These are phyloP conservation scores for Megaceryle torquata DNA, from an alignment of 2,113 vertebrate genomes.

Conservation along the genomic window DNA sequence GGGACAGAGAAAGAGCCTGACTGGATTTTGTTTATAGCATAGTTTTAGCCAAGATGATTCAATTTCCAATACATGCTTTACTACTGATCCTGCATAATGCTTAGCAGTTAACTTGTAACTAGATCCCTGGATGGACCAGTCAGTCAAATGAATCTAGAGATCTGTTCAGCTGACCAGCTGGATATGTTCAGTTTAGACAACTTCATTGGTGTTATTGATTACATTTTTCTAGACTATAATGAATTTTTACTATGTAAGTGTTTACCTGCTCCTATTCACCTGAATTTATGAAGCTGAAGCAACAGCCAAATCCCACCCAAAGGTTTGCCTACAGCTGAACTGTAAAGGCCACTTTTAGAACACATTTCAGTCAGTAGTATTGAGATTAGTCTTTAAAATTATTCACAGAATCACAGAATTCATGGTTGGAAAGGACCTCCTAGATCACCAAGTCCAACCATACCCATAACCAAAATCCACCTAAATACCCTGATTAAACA, in stretches of 20 bases:
- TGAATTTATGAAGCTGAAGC: not conserved
- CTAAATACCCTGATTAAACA: too few relatives aligned
- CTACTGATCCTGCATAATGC: not conserved
- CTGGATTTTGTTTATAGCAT: not conserved
- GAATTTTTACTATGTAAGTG: not conserved
- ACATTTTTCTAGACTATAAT: not conserved
- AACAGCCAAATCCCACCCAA: not conserved
- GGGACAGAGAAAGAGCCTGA: not conserved
- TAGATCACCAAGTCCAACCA: too few relatives aligned
- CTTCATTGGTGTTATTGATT: not conserved
- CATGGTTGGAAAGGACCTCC: not conserved
- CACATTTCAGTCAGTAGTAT: not conserved
- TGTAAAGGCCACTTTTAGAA: not conserved
- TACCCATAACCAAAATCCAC: too few relatives aligned
- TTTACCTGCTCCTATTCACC: not conserved
- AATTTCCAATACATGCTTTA: not conserved
- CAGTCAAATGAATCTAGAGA: not conserved
- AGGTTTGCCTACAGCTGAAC: not conserved
- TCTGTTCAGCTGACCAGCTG: not conserved
- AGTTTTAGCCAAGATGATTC: not conserved
- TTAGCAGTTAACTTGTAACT: not conserved
- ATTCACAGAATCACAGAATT: too few relatives aligned
- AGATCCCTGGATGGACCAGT: not conserved
- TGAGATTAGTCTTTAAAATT: not conserved
- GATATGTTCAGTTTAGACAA: not conserved